Evolutionary conservation across 1,140 invertebrate genomes (phyloP), one percentile per base, ranked within the genome.

Genomic region (Tetramorium alpestre): DNA sequence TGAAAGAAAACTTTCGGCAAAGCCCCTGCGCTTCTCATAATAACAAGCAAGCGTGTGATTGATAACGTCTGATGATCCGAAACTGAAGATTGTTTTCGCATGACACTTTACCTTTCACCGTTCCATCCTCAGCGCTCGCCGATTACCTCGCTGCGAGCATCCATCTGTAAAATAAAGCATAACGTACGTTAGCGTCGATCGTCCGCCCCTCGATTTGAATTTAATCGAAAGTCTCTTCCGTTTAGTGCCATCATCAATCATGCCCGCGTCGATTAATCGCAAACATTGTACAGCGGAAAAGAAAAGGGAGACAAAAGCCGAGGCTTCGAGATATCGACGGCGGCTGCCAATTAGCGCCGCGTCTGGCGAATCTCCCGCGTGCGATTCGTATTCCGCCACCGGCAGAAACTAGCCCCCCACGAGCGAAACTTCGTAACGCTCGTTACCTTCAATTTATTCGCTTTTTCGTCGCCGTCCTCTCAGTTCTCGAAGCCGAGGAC

Each of bases 361-460:
- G 47, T 18, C 28, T 25, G 44, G 56, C 75, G 54, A 78, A 67
- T 69, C 77, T 81, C 77, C 16, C 64, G 77, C 47, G 76, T 80
- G 44, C 64, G 64, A 81, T 69, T 69, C 64, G 77, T 80, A 80
- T 80, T 78, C n/a, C 76, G 28, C 28, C 76, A 28, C 13, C 77
- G 22, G 22, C 25, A 25, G 60, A 88, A 86, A 80, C 81, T 80
- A 18, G 47, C 64, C 54, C 33, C 33, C 64, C 54, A 56, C 82
- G 33, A 41, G 56, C 73, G 62, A 69, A 81, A 81, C 77, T 84
- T 84, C 18, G 38, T 25, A 60, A 60, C 81, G 47, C 67, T 75
- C 81, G 81, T 84, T 84, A 84, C 38, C 81, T 84, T 84, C 81
- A 70, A 67, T 77, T 86, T 80, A 78, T 77, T 85, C 72, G 72